phyloP scores from a whole-genome alignment of 2,797 vertebrate genomes.

The Acomys russatus region DNA sequence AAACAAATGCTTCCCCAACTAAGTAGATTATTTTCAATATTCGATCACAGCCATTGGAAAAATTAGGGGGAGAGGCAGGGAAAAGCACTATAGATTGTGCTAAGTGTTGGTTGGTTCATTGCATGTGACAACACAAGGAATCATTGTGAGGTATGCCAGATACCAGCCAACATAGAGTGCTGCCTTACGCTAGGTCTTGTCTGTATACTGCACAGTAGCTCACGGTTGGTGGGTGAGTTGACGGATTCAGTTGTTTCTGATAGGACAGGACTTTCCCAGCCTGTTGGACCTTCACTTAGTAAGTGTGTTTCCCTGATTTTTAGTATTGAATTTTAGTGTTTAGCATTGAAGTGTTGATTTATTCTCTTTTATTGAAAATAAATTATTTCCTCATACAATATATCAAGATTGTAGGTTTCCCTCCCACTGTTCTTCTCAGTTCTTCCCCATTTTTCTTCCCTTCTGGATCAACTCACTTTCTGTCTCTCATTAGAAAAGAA shows the following conservation, averaged over 20 bases:
- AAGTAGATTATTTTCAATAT: not conserved
- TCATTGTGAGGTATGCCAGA: not conserved
- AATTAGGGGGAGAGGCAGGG: not conserved
- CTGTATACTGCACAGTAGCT: too few relatives aligned
- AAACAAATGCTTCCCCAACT: not conserved
- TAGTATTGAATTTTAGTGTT: not conserved
- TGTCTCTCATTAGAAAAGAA: not conserved
- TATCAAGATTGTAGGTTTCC: too few relatives aligned
- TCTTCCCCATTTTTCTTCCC: fast-evolving
- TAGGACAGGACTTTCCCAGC: not conserved
- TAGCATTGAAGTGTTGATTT: not conserved
- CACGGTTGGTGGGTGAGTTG: not conserved
- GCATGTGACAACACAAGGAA: not conserved
- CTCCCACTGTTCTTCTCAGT: not conserved
- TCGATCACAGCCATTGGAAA: not conserved
- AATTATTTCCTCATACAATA: not conserved
- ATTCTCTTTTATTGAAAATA: not conserved
- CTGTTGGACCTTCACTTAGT: not conserved
- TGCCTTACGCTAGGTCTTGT: too few relatives aligned
- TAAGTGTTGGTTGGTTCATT: not conserved
- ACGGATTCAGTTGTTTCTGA: not conserved
- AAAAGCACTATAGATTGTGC: not conserved
- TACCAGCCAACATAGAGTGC: not conserved
- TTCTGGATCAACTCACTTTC: not conserved
- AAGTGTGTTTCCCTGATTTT: not conserved